Conservation (phyloP, 2,113 vertebrate species). For the Alouatta palliata region DNA sequence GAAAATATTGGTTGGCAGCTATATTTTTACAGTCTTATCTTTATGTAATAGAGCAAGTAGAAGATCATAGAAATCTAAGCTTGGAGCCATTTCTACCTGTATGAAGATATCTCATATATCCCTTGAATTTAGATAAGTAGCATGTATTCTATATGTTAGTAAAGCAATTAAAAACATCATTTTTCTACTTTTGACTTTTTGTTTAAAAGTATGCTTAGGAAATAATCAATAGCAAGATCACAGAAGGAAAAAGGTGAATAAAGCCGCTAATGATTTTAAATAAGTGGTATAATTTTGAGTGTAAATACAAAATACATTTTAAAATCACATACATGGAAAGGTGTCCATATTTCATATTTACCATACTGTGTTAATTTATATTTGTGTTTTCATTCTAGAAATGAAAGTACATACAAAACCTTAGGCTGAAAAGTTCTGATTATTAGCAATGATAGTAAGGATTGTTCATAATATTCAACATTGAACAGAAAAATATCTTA, state of each 20-base stretch:
- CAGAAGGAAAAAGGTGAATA: neutral
- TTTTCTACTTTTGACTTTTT: neutral
- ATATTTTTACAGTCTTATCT: neutral
- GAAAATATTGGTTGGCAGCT: neutral
- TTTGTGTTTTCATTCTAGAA: neutral
- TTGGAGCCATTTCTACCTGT: neutral
- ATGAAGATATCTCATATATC: neutral
- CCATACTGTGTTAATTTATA: neutral
- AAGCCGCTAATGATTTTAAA: neutral
- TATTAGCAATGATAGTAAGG: slow-evolving; percentile 52
- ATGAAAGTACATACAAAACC: neutral
- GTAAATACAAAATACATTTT: neutral
- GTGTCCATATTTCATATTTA: neutral
- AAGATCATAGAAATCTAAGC: neutral
- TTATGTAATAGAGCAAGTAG: neutral
- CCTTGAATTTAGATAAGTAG: neutral
- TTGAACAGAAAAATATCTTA: neutral
- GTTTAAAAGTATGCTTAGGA: neutral
- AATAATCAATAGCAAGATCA: neutral
- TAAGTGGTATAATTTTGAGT: neutral
- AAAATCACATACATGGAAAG: neutral
- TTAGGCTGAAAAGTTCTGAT: neutral
- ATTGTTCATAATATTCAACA: slow-evolving; percentile 61
- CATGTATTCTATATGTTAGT: neutral
- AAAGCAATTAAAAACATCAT: neutral